Evolutionary conservation across 2,888 invertebrate species (phyloP).

Genomic region (Yponomeuta sedellus): DNA sequence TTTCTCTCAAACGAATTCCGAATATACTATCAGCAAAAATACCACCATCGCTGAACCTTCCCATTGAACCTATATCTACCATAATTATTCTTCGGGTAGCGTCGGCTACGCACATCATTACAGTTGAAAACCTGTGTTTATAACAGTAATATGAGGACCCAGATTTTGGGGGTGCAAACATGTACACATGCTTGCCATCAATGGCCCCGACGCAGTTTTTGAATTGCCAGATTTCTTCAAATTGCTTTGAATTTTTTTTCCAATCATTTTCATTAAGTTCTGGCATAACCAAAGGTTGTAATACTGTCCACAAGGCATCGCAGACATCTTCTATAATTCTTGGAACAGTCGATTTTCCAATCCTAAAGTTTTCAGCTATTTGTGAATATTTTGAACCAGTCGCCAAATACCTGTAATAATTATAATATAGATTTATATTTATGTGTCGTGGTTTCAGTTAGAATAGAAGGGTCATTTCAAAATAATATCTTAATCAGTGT

Average conservation of each 20-base stretch:
- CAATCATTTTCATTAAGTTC: constrained; percentile 20
- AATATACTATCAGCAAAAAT: constrained; percentile 14
- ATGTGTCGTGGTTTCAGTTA: constrained; percentile 20
- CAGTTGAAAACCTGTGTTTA: constrained; percentile 13
- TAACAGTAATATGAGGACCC: constrained; percentile 11
- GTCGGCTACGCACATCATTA: constrained; percentile 12
- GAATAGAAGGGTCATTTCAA: constrained; percentile 21
- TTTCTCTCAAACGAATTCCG: constrained; percentile 23
- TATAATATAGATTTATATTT: constrained; percentile 19
- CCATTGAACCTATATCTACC: constrained; percentile 14
- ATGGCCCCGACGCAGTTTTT: constrained; percentile 19
- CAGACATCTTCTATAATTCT: constrained; percentile 17
- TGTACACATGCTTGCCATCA: constrained; percentile 19
- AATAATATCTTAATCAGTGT: constrained; percentile 20
- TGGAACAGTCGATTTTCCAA: constrained; percentile 16
- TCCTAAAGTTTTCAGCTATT: constrained; percentile 14
- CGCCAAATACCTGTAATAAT: constrained; percentile 18
- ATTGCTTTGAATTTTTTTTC: constrained; percentile 14
- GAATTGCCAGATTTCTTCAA: constrained; percentile 22
- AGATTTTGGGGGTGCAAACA: constrained; percentile 15
- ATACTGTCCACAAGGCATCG: constrained; percentile 16
- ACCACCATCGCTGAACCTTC: constrained; percentile 15
- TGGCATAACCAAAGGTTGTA: constrained; percentile 19
- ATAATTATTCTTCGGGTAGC: constrained; percentile 13
- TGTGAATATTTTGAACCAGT: constrained; percentile 14